Conservation (phyloP, 2,113 vertebrate species). For the Spheniscus mendiculus region DNA sequence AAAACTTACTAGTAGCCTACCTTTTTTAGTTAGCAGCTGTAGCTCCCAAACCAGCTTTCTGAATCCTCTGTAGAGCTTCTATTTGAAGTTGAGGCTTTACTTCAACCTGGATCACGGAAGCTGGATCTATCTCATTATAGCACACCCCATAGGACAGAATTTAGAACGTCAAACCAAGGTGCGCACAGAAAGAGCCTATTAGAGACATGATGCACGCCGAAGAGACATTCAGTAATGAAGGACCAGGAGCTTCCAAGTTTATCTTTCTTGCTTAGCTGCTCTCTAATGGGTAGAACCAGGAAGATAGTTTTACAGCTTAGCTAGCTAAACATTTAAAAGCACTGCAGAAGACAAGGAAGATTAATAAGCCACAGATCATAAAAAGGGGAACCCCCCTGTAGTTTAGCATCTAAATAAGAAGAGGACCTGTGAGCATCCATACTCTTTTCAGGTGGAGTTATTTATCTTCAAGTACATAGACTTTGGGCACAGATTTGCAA, state of each 20-base stretch:
- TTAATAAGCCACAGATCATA: background rate
- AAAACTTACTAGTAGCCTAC: background rate
- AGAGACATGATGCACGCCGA: background rate
- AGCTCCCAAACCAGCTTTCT: background rate
- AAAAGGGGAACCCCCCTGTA: background rate
- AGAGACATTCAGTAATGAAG: background rate
- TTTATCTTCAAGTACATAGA: background rate
- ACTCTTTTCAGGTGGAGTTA: background rate
- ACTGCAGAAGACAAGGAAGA: background rate
- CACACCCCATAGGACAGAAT: background rate
- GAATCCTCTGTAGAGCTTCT: background rate
- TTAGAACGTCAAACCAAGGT: slow-evolving; percentile 21
- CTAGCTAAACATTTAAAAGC: background rate
- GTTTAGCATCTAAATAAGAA: background rate
- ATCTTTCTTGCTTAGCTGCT: background rate
- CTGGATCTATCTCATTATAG: slow-evolving; percentile 17
- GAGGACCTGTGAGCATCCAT: background rate
- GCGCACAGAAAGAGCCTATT: slow-evolving; percentile 31
- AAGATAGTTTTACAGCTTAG: background rate
- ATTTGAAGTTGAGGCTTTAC: background rate
- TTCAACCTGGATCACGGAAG: background rate
- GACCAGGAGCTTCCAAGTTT: background rate
- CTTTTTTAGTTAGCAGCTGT: background rate
- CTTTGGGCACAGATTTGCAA: background rate
- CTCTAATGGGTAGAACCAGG: background rate